These are phyloP conservation scores for Semotilus atromaculatus DNA, from an alignment of 2,797 vertebrate genomes.

Conservation along the genomic window DNA sequence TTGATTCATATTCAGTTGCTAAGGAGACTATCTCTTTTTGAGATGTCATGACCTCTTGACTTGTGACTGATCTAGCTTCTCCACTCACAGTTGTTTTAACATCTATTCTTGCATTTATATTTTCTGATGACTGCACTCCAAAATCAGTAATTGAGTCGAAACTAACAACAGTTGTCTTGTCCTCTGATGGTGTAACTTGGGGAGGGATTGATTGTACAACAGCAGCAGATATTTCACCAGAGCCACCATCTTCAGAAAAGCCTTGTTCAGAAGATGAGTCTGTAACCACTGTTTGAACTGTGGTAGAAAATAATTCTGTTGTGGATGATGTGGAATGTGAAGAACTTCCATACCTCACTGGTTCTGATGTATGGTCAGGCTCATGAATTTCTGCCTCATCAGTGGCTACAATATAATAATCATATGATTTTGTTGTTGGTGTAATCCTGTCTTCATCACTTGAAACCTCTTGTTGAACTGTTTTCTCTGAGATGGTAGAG, in stretches of 20 bases:
- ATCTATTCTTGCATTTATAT: background rate
- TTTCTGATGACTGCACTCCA: background rate
- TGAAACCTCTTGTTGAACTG: background rate
- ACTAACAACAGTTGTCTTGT: background rate
- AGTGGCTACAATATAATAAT: slow-evolving; percentile 16
- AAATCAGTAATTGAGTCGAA: background rate
- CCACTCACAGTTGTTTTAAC: slow-evolving; percentile 10
- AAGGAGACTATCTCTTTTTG: background rate
- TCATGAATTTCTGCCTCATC: slow-evolving; percentile 33
- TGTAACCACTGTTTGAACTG: background rate
- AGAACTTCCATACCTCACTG: background rate
- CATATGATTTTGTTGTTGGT: background rate
- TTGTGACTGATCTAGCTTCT: slow-evolving; percentile 23
- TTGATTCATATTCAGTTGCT: background rate
- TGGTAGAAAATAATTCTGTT: slow-evolving; percentile 1
- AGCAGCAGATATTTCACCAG: slow-evolving; percentile 8
- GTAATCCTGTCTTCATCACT: background rate
- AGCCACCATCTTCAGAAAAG: background rate
- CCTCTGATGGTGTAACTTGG: background rate
- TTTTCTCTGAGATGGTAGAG: background rate
- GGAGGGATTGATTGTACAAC: slow-evolving; percentile 10
- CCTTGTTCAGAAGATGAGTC: background rate
- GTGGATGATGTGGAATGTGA: background rate
- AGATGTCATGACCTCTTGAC: slow-evolving; percentile 17
- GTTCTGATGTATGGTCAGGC: background rate